Conservation (phyloP, 2,797 vertebrate genomes). For the Chaetophractus vellerosus region DNA sequence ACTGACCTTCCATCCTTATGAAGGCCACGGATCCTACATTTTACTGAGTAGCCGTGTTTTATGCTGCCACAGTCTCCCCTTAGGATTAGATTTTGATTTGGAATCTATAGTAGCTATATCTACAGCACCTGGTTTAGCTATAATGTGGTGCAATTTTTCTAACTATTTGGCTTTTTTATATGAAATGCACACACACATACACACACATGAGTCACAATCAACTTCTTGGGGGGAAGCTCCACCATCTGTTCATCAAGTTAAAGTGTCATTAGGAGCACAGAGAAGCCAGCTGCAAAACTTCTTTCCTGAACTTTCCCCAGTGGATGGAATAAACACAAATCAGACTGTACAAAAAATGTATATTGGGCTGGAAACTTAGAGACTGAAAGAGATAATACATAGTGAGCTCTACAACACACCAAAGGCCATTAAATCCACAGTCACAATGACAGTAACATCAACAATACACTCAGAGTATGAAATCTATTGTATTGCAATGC, state of each 20-base stretch:
- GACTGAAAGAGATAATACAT: background rate
- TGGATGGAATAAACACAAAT: conserved; percentile 5
- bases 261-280: background rate
- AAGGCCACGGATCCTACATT: rapidly evolving
- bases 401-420: background rate
- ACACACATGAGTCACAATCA: background rate
- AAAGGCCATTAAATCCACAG: background rate
- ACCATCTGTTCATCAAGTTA: background rate
- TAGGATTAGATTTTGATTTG: background rate
- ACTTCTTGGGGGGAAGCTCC: background rate
- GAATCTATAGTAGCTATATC: background rate
- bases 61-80: background rate
- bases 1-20: background rate
- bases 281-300: background rate
- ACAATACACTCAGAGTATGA: background rate
- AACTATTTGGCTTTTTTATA: conserved; percentile 67
- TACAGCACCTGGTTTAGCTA: background rate
- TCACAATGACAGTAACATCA: background rate
- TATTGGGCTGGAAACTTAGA: conserved; percentile 28
- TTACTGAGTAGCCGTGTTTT: rapidly evolving
- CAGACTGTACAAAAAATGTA: background rate
- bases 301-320: conserved; percentile 19
- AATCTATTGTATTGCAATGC: conserved; percentile 63
- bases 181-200: background rate
- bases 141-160: background rate